Conservation (phyloP, 2,113 vertebrate genomes). For the Bagarius yarrelli region DNA sequence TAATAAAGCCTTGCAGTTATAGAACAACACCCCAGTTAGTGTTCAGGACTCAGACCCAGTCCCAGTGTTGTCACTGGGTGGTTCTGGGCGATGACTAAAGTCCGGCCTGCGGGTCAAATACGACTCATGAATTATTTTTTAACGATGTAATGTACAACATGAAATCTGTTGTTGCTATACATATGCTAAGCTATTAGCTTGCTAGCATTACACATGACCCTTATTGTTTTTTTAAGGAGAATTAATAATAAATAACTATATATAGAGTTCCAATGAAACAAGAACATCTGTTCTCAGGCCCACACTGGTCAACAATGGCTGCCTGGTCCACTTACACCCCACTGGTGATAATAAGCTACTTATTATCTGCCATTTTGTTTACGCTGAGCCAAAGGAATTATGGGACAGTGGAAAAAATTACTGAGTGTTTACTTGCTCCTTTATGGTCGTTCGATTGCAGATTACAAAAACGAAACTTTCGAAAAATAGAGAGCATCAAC, state of each 20-base stretch:
- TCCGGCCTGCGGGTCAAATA: too few species aligned
- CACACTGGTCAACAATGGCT: constrained; percentile 50
- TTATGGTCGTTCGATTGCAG: constrained; percentile 32
- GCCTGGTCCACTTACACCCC: constrained; percentile 31
- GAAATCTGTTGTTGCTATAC: neutral
- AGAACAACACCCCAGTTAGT: too few species aligned
- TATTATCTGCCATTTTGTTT: constrained; percentile 67
- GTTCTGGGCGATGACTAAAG: too few species aligned
- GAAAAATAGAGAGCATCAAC: neutral
- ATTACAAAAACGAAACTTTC: neutral
- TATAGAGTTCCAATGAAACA: constrained; percentile 39
- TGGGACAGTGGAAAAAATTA: constrained; percentile 45
- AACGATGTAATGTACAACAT: too few species aligned
- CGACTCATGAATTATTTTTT: too few species aligned
- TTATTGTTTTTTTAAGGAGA: neutral
- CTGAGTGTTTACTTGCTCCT: constrained; percentile 34
- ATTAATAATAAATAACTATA: constrained; percentile 20
- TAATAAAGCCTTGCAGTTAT: too few species aligned
- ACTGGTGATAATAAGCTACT: constrained; percentile 54
- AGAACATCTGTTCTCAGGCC: constrained; percentile 36
- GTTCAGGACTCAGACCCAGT: too few species aligned
- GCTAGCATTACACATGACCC: neutral
- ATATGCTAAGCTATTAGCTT: neutral
- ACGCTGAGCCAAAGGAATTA: constrained; percentile 60
- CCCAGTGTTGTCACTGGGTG: too few species aligned